Evolutionary conservation across 2,888 invertebrate genomes (phyloP), one percentile per base, ranked within the genome.

Genomic region (Muschampia plurimacula): DNA sequence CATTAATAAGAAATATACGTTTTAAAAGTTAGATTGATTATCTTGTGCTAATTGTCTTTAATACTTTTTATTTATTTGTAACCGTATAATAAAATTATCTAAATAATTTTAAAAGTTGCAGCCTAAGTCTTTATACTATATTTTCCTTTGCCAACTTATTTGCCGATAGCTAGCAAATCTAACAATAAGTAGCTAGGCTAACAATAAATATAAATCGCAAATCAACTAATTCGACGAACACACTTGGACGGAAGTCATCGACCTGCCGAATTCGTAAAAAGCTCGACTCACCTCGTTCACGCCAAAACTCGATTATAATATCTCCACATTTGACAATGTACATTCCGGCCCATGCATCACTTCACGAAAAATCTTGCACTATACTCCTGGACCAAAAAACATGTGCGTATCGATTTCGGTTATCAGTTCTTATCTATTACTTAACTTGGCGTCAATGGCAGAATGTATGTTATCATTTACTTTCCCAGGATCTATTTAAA

Each of bases 251-350:
- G 49, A 39, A 82, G 89, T 85, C 89, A 88, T 82, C 76, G 88
- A 86, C 86, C 89, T 76, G 72, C 68, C 74, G 73, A 79, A 78
- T 76, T 80, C 75, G 78, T 80, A 77, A 84, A 83, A 83, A 80
- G 74, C 78, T 72, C 75, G 69, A 87, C 92, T 90, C 84, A 92
- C 93, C 93, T 89, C 80, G 80, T 79, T 90, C 86, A 88, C 79
- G 80, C 82, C 82, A 81, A 90, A 90, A 89, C 84, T 84, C 83
- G 86, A 89, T 89, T 89, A 86, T 78, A 78, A 75, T 76, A 83
- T 81, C 81, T 80, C 83, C 80, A 84, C 83, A 88, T 89, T 84
- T 83, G 79, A 80, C 78, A 81, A 81, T 80, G 81, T 83, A 85
- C 82, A 86, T 82, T 84, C 85, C 80, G 74, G 80, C 81, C 77